Conservation (phyloP, 2,113 vertebrate genomes). For the Notothenia coriiceps region DNA sequence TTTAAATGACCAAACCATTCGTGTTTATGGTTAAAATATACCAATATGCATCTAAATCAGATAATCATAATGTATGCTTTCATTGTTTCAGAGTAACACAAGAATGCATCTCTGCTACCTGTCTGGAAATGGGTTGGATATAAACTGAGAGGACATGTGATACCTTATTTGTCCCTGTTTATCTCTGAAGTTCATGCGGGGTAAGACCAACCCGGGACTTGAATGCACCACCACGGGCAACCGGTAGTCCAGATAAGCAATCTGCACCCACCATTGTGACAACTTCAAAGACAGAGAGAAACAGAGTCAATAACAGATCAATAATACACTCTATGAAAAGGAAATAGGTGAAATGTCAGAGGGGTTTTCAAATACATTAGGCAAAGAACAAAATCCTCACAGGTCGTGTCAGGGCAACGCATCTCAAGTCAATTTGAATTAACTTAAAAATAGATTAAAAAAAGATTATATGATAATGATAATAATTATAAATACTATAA, state of each 20-base stretch:
- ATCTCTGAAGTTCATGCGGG: constrained; percentile 91
- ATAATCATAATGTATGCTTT: background rate
- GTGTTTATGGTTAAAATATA: no score
- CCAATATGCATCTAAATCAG: no score
- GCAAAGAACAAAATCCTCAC: background rate
- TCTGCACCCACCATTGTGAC: constrained; percentile 96
- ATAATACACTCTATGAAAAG: background rate
- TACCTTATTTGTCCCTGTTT: constrained; percentile 97
- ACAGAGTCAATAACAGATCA: background rate
- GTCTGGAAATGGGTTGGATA: no score
- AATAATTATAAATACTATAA: no score
- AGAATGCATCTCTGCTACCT: background rate
- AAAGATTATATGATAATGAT: no score
- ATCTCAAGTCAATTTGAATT: no score
- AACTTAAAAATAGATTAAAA: no score
- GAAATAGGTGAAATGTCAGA: background rate
- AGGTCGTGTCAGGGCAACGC: background rate
- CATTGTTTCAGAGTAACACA: background rate
- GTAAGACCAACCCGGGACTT: constrained; percentile 91
- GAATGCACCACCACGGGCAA: constrained; percentile 94
- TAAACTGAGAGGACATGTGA: background rate
- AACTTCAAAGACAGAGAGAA: constrained; percentile 80
- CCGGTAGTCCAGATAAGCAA: constrained; percentile 93
- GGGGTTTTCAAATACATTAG: background rate
- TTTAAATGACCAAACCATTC: no score